phyloP scores from a whole-genome alignment of 2,797 vertebrate genomes.

The Arnoldichthys spilopterus region DNA sequence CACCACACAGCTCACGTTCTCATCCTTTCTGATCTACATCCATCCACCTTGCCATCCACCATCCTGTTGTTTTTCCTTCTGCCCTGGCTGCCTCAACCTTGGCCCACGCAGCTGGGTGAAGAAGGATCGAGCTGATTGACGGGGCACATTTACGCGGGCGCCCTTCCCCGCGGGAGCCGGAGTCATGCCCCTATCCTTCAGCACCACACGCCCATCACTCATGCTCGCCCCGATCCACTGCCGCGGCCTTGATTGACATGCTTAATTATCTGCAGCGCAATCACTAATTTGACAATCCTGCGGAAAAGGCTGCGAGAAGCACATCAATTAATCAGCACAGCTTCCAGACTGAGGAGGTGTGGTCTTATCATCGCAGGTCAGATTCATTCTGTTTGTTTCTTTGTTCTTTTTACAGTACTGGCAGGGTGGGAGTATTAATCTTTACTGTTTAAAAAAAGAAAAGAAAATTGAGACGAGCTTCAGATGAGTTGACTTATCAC shows the following conservation, averaged over 20 bases:
- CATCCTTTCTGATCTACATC: not conserved
- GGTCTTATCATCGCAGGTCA: constrained; percentile 15
- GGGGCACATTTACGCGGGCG: constrained; percentile 45
- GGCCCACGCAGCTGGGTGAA: constrained; percentile 21
- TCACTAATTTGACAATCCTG: constrained; percentile 66
- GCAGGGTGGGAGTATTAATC: not conserved
- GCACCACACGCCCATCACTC: constrained; percentile 54
- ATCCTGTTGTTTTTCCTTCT: constrained; percentile 4
- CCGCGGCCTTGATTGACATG: constrained; percentile 59
- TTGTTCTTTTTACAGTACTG: not conserved
- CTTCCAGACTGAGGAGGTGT: constrained; percentile 29
- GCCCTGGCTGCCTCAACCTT: constrained; percentile 48
- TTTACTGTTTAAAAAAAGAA: not conserved
- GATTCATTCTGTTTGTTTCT: constrained; percentile 29
- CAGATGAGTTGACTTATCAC: not conserved
- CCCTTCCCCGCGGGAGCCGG: constrained; percentile 28
- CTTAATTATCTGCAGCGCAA: constrained; percentile 66
- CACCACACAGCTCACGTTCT: not conserved
- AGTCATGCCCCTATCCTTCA: constrained; percentile 51
- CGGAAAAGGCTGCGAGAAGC: constrained; percentile 56
- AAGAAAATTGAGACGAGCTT: no score
- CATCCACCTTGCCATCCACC: not conserved
- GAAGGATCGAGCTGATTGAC: constrained; percentile 55
- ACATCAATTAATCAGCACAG: constrained; percentile 64
- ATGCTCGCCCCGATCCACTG: constrained; percentile 39